Evolutionary conservation across 2,888 invertebrate genomes (phyloP), one percentile per base, ranked within the genome.

Genomic region (Eurytoma californica): DNA sequence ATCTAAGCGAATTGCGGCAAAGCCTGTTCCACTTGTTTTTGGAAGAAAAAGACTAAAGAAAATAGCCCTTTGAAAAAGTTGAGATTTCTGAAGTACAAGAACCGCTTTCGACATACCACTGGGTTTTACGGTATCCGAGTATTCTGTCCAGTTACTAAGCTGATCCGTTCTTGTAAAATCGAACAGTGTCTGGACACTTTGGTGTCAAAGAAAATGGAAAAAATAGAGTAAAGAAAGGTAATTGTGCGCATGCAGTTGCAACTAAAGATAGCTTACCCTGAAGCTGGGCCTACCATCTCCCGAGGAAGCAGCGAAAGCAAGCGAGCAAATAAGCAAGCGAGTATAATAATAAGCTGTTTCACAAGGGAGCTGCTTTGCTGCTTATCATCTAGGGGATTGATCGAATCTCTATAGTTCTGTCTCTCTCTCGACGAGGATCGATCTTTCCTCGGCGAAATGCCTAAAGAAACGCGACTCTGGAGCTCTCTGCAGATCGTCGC

Each of bases 31-130:
- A 82, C 94, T 94, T 12, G 92, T 90, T 88, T 94, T 94, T 3
- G 94, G 94, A 85, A 93, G 94, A 30, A 94, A 86, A 61, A 94
- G 88, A 7, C 93, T 92, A 84, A 94, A 94, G 83, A 94, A 92
- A 84, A 94, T 91, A 0, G 93, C 94, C 86, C 93, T 88, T 85
- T 93, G 92, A 82, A 93, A 94, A 47, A 91, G 88, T 82, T 91
- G 90, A 66, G 94, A 93, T 84, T 92, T 92, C 84, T 94, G 94
- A 51, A 94, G 87, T 7, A 91, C 91, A 55, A 94, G 85, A 14
- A 91, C 89, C 3, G 93, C 94, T 88, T 94, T 94, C 0, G 94
- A 94, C 92, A 92, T 94, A 77, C 94, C 94, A 9, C 93, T 93
- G 84, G 91, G 91, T 69, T 94, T 91, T 1, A 93, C 93, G 2